These are phyloP conservation scores for Decapterus maruadsi DNA, from an alignment of 2,797 vertebrate genomes.

Conservation along the genomic window DNA sequence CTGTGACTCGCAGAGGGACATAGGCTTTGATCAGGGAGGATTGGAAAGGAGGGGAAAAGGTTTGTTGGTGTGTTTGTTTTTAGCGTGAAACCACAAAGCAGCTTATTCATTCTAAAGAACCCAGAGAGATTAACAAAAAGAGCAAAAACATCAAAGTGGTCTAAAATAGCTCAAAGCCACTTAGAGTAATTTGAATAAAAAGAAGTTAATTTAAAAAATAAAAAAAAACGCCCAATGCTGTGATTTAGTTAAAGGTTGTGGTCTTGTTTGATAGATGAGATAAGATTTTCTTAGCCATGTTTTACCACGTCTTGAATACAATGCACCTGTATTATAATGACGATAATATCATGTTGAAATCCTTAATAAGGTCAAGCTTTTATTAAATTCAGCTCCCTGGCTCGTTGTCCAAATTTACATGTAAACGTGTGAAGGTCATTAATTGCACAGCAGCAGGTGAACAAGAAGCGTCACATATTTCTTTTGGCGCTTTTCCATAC, in stretches of 20 bases:
- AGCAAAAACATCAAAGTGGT: conserved; percentile 17
- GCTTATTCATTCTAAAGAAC: conserved; percentile 9
- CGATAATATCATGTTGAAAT: conserved; percentile 3
- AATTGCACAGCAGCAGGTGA: conserved; percentile 31
- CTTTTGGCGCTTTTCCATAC: neutral
- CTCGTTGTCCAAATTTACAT: neutral
- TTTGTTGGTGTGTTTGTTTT: conserved; percentile 23
- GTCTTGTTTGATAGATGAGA: neutral
- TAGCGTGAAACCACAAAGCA: conserved; percentile 31
- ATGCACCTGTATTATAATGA: neutral
- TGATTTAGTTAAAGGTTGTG: neutral
- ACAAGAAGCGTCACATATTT: conserved; percentile 16
- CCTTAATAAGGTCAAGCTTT: neutral
- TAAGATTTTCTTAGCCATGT: neutral
- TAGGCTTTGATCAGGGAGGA: conserved; percentile 24
- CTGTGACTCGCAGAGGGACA: neutral
- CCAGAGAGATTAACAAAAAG: conserved; percentile 15
- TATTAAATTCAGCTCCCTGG: neutral
- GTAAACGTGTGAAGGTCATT: neutral
- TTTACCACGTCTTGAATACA: neutral
- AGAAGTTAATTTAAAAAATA: neutral
- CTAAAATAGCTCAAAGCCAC: conserved; percentile 12
- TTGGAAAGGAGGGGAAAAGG: neutral
- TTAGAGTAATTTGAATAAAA: conserved; percentile 10
- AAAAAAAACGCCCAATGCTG: neutral